Evolutionary conservation across 2,113 vertebrate species (phyloP).

Genomic region (Sardina pilchardus): DNA sequence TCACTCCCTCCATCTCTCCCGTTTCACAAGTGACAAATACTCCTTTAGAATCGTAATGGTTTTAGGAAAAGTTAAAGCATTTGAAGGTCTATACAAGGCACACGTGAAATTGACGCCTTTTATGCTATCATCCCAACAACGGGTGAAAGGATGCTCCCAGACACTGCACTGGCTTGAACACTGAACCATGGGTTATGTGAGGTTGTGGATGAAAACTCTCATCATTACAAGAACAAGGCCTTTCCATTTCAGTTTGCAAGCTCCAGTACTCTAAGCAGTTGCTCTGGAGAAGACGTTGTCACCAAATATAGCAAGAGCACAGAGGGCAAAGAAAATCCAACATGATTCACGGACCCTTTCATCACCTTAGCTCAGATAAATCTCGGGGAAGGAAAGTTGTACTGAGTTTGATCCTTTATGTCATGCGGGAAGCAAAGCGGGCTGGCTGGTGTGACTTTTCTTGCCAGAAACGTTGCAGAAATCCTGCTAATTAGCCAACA

Average conservation of each 20-base stretch:
- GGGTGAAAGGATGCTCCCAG: neutral
- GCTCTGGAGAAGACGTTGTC: constrained; percentile 6
- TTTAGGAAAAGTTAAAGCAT: neutral
- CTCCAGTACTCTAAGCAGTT: neutral
- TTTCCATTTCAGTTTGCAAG: constrained; percentile 10
- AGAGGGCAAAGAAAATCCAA: constrained; percentile 24
- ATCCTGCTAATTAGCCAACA: constrained; percentile 59
- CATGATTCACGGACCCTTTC: constrained; percentile 42
- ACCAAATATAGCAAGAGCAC: constrained; percentile 21
- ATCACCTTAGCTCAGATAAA: constrained; percentile 43
- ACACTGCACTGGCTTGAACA: neutral
- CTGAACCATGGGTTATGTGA: neutral
- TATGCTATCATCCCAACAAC: neutral
- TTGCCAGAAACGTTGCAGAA: constrained; percentile 42
- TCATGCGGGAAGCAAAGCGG: constrained; percentile 32
- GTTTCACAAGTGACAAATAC: neutral
- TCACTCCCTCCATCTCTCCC: neutral
- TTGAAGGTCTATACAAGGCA: neutral
- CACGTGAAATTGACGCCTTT: neutral
- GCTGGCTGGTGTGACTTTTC: constrained; percentile 46
- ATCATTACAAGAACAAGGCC: constrained; percentile 13
- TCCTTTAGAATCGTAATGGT: constrained; percentile 20
- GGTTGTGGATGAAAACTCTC: neutral
- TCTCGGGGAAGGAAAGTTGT: constrained; percentile 33
- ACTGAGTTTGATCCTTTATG: constrained; percentile 44